A percentile compares a stretch with the other conserved stretches of the same genome.
Conservation (phyloP, 1,140 invertebrate genomes). For the Euura lappo region DNA sequence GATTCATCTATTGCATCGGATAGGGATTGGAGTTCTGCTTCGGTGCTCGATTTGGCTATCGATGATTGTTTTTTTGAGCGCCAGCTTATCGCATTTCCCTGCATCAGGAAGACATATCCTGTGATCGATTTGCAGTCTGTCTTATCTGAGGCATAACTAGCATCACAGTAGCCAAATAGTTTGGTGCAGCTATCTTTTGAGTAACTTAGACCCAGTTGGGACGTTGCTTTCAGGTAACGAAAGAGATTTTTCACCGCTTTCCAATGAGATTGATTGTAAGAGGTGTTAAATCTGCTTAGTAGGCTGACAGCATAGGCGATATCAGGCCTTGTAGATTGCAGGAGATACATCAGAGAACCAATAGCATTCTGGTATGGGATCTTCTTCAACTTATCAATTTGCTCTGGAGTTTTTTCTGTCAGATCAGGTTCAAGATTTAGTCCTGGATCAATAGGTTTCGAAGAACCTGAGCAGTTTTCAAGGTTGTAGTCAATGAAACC, state of each 20-base stretch:
- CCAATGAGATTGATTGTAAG: slow-evolving; percentile 34
- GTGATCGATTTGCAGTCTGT: slow-evolving; percentile 30
- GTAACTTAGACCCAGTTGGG: slow-evolving; percentile 22
- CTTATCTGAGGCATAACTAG: slow-evolving; percentile 34
- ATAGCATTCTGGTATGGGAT: slow-evolving; percentile 40
- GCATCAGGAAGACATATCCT: slow-evolving; percentile 36
- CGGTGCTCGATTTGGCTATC: slow-evolving; percentile 46
- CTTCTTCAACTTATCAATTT: slow-evolving; percentile 14
- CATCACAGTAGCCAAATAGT: slow-evolving; percentile 32
- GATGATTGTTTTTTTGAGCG: slow-evolving; percentile 40
- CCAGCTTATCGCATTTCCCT: slow-evolving; percentile 41
- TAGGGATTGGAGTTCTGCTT: slow-evolving; percentile 11
- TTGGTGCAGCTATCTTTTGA: slow-evolving; percentile 2
- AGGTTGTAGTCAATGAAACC: neutral
- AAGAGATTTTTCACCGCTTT: slow-evolving; percentile 37
- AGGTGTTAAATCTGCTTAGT: slow-evolving; percentile 32
- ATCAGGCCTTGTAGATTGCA: slow-evolving; percentile 46
- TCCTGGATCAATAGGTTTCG: slow-evolving; percentile 3
- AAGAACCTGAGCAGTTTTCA: neutral
- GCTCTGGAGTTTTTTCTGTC: neutral
- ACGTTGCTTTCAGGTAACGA: slow-evolving; percentile 36
- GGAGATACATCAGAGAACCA: slow-evolving; percentile 46
- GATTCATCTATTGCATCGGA: slow-evolving; percentile 9
- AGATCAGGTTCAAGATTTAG: neutral
- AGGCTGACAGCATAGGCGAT: slow-evolving; percentile 42